Conservation (phyloP, 2,113 vertebrate species). For the Melanerpes aurifrons region DNA sequence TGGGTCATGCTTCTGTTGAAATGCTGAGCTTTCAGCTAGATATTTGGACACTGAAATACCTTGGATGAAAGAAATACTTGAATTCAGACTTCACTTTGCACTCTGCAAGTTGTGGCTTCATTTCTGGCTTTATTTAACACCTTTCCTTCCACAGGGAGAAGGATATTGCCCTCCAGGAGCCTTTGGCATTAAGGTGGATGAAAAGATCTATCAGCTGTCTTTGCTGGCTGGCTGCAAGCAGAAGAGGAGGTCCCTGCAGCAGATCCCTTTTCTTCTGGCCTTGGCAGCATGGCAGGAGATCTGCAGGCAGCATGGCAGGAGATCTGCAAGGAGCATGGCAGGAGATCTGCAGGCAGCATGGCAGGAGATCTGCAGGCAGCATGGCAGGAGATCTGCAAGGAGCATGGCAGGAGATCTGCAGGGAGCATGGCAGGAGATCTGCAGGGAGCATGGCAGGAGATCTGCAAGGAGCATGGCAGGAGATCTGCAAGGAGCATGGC, state of each 20-base stretch:
- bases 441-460: no score
- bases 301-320: not conserved
- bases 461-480: no score
- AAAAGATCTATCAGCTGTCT: not conserved
- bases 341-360: no score
- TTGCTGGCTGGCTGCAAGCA: not conserved
- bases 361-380: no score
- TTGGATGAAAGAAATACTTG: not conserved
- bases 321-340: no score
- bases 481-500: no score
- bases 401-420: no score
- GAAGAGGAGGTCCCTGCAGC: not conserved
- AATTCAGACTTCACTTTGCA: not conserved
- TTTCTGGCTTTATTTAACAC: not conserved
- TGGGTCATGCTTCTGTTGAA: not conserved
- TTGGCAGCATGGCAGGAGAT: not conserved
- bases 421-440: no score
- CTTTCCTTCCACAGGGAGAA: not conserved
- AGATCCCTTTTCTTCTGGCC: not conserved
- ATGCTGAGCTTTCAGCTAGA: not conserved
- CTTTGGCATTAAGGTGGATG: not conserved
- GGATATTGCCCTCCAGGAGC: not conserved
- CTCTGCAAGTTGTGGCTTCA: not conserved
- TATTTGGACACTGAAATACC: not conserved
- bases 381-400: no score